A percentile compares a stretch with the other conserved stretches of the same genome.
Evolutionary conservation across 2,797 vertebrate genomes (phyloP).

Genomic region (Phoeniculus purpureus): DNA sequence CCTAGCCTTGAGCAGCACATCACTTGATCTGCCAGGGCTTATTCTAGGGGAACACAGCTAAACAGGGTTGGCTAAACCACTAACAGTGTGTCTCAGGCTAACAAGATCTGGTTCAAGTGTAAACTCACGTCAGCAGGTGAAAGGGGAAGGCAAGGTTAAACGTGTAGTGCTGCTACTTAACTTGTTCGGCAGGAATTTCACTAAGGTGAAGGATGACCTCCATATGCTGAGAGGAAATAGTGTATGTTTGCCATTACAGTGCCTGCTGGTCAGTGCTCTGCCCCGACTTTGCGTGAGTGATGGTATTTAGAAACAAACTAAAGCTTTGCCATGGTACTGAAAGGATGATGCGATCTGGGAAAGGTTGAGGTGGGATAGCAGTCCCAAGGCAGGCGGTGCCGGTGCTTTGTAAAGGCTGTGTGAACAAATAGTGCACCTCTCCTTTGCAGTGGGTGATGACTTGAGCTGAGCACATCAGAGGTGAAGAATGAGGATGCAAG

Average conservation of each 20-base stretch:
- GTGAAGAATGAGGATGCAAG: background rate
- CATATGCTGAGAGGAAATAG: background rate
- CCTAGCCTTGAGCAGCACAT: background rate
- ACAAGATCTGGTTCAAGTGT: conserved; percentile 13
- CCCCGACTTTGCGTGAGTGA: background rate
- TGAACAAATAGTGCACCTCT: background rate
- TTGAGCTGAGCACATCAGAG: background rate
- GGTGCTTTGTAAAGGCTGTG: background rate
- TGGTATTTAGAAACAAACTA: background rate
- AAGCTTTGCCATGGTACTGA: background rate
- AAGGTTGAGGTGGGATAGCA: background rate
- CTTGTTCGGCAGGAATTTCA: conserved; percentile 41
- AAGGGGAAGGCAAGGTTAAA: conserved; percentile 30
- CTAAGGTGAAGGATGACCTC: background rate
- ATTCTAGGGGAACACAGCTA: background rate
- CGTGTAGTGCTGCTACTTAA: background rate
- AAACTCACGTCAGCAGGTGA: background rate
- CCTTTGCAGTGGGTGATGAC: background rate
- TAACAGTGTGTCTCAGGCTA: background rate
- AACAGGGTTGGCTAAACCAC: background rate
- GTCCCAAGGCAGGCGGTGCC: background rate
- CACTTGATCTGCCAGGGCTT: background rate
- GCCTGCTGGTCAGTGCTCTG: background rate
- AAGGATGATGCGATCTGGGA: background rate
- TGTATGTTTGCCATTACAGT: background rate